Evolutionary conservation across 2,888 invertebrate species (phyloP), one percentile per base, ranked within the genome.

Genomic region (Nemapogon koenigi): DNA sequence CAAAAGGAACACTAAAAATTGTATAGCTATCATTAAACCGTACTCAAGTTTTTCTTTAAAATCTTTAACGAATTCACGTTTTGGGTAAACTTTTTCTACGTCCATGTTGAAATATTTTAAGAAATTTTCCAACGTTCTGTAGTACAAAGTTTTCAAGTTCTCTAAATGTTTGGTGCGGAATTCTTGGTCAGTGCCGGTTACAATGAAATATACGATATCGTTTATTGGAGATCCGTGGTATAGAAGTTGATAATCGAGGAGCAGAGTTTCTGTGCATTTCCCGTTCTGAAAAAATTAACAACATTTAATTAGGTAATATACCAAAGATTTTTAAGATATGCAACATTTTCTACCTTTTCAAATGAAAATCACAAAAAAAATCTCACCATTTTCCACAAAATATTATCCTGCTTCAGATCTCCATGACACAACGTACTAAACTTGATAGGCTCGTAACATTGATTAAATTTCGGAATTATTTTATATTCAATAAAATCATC

Each of bases 181-280:
- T 33, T 6, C 32, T 8, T 15, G 33, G 37, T 37, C 22, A 4
- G 31, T 14, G 14, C 14, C 31, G 3, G 14, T 14, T 14, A 31
- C 10, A 3, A 31, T 3, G 31, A 31, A 16, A 15, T 31, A 31
- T 3, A 15, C 6, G 14, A 31, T 4, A n/a, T 31, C 31, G 31
- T 14, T 31, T 10, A 31, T 4, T 3, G 31, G 31, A 13, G 4
- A 11, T 3, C 31, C 8, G 14, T 4, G 4, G 4, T 26, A 14
- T 10, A 14, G 6, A 6, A 35, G 25, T 22, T 35, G 25, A 10
- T 35, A 19, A 14, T 25, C 39, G 39, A 26, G 28, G 10, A 19
- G 36, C 6, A 31, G 4, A 6, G 16, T 16, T 6, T 15, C 31
- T 4, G 14, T 31, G 31, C 13, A 4, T 10, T 15, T 15, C 8